phyloP scores from a whole-genome alignment of 2,113 vertebrate genomes.

The Ascaphus truei region DNA sequence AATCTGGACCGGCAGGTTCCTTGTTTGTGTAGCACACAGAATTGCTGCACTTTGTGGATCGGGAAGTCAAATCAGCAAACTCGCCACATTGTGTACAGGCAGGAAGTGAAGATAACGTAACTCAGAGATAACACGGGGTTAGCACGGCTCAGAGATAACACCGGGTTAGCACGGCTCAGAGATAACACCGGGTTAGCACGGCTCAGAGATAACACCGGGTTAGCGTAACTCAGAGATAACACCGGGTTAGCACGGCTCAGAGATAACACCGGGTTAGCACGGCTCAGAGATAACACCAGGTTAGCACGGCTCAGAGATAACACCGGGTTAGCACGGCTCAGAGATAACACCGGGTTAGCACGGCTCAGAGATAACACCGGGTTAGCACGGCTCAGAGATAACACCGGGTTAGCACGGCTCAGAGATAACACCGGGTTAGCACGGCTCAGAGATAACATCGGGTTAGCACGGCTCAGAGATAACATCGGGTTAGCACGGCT shows the following conservation, averaged over 20 bases:
- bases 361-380: too few species aligned
- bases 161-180: not conserved
- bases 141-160: not conserved
- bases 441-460: too few species aligned
- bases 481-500: too few species aligned
- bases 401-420: too few species aligned
- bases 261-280: too few species aligned
- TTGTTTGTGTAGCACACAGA: constrained; percentile 38
- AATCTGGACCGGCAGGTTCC: constrained; percentile 30
- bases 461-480: too few species aligned
- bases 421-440: too few species aligned
- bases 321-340: too few species aligned
- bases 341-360: too few species aligned
- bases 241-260: not conserved
- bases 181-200: not conserved
- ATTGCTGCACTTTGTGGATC: constrained; percentile 22
- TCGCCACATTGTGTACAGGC: not conserved
- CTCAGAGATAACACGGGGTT: not conserved
- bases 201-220: not conserved
- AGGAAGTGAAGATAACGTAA: not conserved
- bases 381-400: too few species aligned
- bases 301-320: too few species aligned
- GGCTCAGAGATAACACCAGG: too few species aligned
- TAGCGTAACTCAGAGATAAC: not conserved
- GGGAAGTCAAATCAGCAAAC: not conserved